Base-by-base conservation (phyloP, 2,113 vertebrate genomes). In the Alethe castanea region DNA sequence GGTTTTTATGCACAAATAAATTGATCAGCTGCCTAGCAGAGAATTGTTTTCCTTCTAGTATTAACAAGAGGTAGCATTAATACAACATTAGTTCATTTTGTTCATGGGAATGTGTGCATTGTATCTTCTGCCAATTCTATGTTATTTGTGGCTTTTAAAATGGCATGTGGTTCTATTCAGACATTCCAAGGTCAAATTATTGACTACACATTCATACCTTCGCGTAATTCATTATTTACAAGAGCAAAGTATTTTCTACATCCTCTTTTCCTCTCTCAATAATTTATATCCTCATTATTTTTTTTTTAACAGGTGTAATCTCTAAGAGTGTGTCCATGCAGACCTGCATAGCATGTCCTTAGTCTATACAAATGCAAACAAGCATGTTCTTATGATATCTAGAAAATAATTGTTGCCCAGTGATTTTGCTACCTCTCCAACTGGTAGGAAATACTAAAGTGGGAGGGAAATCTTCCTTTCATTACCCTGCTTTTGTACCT, bases 71-170 rank as follows among this genome's bases (percentile, higher is more conserved):
- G 77, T 6, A 65, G 61, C 60, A 64, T 74, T 69, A 57, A 61
- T 72, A 29, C 54, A 90, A 24, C 56, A 71, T 84, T 54, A 57
- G 65, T 66, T 31, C 54, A 83, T 93, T 87, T 80, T 3, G 5
- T 82, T 91, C 29, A 14, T 40, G 64, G 67, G 81, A 35, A 92
- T 78, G 70, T 70, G 59, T 53, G 56, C 33, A 44, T 86, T 91
- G 64, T 76, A 29, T 73, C 71, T 90, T 72, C 62, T 81, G 81
- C 64, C 79, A 88, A 22, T 86, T 82, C 42, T 23, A 5, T 57
- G 42, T 86, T 90, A 88, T 42, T 88, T 71, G 13, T 86, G 76
- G 71, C 69, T 84, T 92, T 92, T 78, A 64, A 96, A 92, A 67
- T 38, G 31, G 48, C 40, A 78, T 44, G 12, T 71, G 77, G 42